These are phyloP conservation scores for Thera britannica DNA, from an alignment of 2,888 invertebrate genomes.

Conservation along the genomic window DNA sequence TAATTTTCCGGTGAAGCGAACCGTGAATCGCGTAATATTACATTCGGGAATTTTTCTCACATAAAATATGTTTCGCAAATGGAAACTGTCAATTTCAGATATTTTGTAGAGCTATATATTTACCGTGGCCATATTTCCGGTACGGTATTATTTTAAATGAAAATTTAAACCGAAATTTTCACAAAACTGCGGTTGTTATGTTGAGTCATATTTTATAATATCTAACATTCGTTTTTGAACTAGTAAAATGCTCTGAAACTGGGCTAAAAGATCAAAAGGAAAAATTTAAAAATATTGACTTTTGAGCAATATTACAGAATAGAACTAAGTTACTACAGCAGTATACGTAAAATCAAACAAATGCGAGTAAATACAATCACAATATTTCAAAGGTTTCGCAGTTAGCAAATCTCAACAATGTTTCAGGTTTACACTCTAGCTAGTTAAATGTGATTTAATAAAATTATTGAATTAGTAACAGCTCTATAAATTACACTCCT, in stretches of 20 bases:
- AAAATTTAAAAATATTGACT: too few relatives aligned
- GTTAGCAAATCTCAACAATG: too few relatives aligned
- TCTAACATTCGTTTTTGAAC: too few relatives aligned
- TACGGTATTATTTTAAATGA: not conserved
- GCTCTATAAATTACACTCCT: constrained; percentile 15
- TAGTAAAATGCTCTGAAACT: too few relatives aligned
- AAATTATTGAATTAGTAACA: constrained; percentile 19
- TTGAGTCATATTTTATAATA: too few relatives aligned
- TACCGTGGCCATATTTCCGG: not conserved
- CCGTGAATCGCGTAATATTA: constrained; percentile 42
- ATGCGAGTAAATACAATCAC: too few relatives aligned
- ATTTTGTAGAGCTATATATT: not conserved
- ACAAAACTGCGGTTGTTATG: not conserved
- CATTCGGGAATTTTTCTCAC: constrained; percentile 29
- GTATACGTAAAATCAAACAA: too few relatives aligned
- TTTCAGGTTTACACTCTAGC: not conserved
- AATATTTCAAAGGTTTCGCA: too few relatives aligned
- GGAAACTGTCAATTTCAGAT: constrained; percentile 7
- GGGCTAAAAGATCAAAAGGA: too few relatives aligned
- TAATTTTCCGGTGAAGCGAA: constrained; percentile 49
- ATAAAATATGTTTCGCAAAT: constrained; percentile 18
- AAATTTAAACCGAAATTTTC: not conserved
- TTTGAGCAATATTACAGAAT: too few relatives aligned
- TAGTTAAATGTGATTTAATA: constrained; percentile 2
- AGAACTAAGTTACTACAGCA: too few relatives aligned